Evolutionary conservation across 1,140 invertebrate species (phyloP).

Genomic region (Conus betulinus): DNA sequence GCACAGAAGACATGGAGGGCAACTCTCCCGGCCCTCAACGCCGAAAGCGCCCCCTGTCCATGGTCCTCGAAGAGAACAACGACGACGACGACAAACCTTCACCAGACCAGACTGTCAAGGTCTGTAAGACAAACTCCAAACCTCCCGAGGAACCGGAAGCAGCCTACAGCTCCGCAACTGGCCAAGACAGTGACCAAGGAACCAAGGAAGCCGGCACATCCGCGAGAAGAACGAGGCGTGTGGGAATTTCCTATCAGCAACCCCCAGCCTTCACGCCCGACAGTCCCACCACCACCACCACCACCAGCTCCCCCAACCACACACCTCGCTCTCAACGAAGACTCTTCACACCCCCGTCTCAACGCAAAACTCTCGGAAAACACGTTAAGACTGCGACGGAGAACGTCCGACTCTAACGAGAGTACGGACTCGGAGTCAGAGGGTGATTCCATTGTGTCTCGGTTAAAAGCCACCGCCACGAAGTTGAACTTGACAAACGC

Average conservation of each 20-base stretch:
- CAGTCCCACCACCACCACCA: not conserved
- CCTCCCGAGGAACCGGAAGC: too few species aligned
- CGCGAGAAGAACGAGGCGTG: not conserved
- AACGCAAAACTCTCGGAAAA: not conserved
- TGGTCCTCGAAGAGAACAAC: not conserved
- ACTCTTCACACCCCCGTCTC: not conserved
- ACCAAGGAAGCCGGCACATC: too few species aligned
- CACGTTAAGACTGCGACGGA: not conserved
- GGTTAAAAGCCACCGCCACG: constrained; percentile 39
- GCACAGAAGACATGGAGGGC: not conserved
- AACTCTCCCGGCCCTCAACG: not conserved
- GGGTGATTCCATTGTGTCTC: constrained; percentile 16
- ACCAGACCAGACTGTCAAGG: not conserved
- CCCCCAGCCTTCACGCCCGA: not conserved
- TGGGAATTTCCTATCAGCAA: not conserved
- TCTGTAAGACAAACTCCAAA: too few species aligned
- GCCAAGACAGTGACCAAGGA: too few species aligned
- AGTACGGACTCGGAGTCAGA: not conserved
- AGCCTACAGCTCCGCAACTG: too few species aligned
- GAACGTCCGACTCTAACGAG: not conserved
- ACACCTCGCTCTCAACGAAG: not conserved
- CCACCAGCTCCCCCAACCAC: not conserved
- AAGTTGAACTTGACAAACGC: constrained; percentile 49
- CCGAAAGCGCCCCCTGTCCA: not conserved
- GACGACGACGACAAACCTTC: not conserved